A percentile compares a stretch with the other conserved stretches of the same genome.
phyloP scores from a whole-genome alignment of 64 coral and sea anemone species.

The Actinia tenebrosa region DNA sequence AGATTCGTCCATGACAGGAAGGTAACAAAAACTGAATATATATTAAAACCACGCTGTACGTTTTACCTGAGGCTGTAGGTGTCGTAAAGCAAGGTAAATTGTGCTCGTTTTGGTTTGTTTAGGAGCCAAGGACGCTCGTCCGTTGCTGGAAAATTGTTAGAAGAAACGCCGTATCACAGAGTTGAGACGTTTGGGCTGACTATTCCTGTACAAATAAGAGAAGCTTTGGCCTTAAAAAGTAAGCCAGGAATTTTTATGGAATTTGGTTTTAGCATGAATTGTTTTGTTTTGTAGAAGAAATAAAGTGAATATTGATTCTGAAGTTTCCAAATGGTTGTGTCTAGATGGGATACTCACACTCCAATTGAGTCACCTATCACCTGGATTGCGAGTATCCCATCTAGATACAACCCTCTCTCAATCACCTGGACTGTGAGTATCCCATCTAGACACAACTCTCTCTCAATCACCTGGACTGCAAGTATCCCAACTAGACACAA shows the following conservation, averaged over 20 bases:
- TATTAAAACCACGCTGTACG: background rate
- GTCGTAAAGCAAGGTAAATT: background rate
- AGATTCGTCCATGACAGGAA: conserved; percentile 34
- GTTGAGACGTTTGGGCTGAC: conserved; percentile 87
- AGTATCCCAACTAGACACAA: no score
- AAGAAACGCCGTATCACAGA: conserved; percentile 67
- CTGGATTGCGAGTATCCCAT: no score
- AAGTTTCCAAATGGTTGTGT: background rate
- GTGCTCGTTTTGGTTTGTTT: background rate
- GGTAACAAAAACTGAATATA: background rate
- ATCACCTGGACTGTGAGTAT: no score
- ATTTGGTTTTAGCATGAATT: no score
- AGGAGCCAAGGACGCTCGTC: conserved; percentile 32
- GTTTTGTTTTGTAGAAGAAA: background rate
- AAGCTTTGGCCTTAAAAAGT: conserved; percentile 32
- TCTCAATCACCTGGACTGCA: no score
- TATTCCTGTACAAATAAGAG: conserved; percentile 92
- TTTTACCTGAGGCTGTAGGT: background rate
- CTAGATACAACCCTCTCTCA: no score
- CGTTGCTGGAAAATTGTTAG: conserved; percentile 59
- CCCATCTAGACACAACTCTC: no score
- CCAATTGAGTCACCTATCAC: no score
- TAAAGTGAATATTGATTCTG: background rate
- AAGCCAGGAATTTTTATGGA: background rate
- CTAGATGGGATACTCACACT: no score